phyloP scores from a whole-genome alignment of 2,888 invertebrate species.

The Agriotes lineatus region DNA sequence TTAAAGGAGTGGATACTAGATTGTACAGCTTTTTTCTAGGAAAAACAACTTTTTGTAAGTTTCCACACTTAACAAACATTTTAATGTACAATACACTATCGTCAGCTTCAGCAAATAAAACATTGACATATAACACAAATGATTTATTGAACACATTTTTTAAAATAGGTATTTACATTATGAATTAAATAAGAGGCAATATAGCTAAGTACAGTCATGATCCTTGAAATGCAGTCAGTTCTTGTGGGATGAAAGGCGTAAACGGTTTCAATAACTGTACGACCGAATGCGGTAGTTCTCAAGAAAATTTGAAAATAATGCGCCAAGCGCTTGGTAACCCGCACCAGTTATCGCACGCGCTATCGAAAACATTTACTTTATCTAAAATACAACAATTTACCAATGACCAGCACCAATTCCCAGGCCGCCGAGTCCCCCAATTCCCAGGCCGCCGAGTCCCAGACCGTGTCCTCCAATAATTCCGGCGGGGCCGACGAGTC shows the following conservation, averaged over 20 bases:
- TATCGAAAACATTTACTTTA: slow-evolving; percentile 1
- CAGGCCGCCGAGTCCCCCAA: slow-evolving; percentile 3
- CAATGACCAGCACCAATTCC: slow-evolving; percentile 42
- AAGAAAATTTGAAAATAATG: too few species aligned
- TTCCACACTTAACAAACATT: too few species aligned
- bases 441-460: slow-evolving; percentile 13
- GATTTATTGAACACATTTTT: too few species aligned
- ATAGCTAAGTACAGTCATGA: background rate
- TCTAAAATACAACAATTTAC: slow-evolving; percentile 20
- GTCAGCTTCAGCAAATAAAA: too few species aligned
- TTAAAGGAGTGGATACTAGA: too few species aligned
- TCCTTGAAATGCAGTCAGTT: background rate
- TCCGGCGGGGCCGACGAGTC: slow-evolving; percentile 25
- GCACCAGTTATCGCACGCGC: background rate
- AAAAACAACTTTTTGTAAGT: too few species aligned
- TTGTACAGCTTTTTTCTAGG: too few species aligned
- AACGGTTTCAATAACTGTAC: background rate
- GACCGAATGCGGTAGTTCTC: background rate
- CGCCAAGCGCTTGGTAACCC: too few species aligned
- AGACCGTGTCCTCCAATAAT: slow-evolving; percentile 43
- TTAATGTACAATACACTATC: too few species aligned
- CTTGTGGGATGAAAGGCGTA: background rate
- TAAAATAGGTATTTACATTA: too few species aligned
- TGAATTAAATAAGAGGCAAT: background rate
- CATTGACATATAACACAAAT: too few species aligned